Evolutionary conservation across 2,888 invertebrate genomes (phyloP), one percentile per base, ranked within the genome.

Genomic region (Pristionchus japonicus): DNA sequence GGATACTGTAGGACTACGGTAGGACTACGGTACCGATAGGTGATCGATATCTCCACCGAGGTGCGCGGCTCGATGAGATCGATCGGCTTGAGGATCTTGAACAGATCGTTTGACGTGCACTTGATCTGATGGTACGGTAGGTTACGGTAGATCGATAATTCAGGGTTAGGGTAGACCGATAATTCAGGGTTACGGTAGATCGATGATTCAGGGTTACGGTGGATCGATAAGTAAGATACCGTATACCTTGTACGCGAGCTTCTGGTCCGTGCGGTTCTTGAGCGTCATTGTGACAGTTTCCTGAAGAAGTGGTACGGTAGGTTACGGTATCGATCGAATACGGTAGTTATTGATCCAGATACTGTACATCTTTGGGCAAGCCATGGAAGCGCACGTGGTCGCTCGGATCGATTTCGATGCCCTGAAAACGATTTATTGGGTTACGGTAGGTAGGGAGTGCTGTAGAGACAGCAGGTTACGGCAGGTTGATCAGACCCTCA

Each of bases 41-140:
- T 89, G 47, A 91, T 82, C 20, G 61, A 31, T 31, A 87, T 80
- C 23, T 64, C 43, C 3, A 27, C 37, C 17, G 40, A n/a, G 27
- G 64, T 34, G 27, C 87, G 34, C 7, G 80, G 61, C 13, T 77
- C 31, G 77, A 87, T 52, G 27, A 87, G 57, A 40, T 87, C 87
- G 40, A 87, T 80, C 40, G 87, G 61, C 31, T 61, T 77, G 43
- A 43, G 43, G 85, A 93, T 93, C 49, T 90, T 89, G 88, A 93
- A 93, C 64, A 92, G 80, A 74, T 93, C 93, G 89, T 93, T 93
- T 13, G 91, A 87, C 15, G 93, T 92, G 88, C 93, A 93, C 85
- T 93, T 93, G 86, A 92, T 91, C 89, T 89, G 64, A n/a, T 7
- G 67, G 0, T 40, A 70, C 70, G 70, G 70, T 70, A 70, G 49